Base-by-base conservation (phyloP, 2,888 invertebrate species). In the Agonopterix heracliana region DNA sequence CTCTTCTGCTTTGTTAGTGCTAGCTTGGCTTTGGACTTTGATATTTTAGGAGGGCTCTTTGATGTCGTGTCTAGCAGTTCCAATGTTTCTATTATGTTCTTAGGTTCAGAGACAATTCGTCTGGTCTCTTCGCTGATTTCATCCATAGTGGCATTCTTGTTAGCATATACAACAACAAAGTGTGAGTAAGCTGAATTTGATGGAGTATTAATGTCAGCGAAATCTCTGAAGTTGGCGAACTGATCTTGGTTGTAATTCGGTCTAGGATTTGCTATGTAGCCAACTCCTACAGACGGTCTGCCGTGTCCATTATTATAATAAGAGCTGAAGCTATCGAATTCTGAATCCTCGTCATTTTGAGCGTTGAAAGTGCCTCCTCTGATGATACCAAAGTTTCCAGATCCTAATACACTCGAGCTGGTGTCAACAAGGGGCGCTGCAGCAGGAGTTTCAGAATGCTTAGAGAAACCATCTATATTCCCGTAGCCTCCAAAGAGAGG, bases 181-280 rank as follows among this genome's bases (percentile, higher is more conserved):
- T 96, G 94, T 0, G 96, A 95, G 74, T 94, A 96, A 5, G 95
- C 95, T 1, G 88, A 81, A 67, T 94, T 95, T 0, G 94, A 91
- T 0, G 95, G 95, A 2, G 95, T 92, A 54, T 96, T 96, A 48
- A 96, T 96, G 64, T 96, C 96, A 0, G 96, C 96, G 67, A 96
- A 96, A 72, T 96, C 96, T 64, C 95, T 91, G 83, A 96, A 96
- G 71, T 96, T 95, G 3, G 95, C 95, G 68, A 96, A 96, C 68
- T 96, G 96, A 65, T 96, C 95, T 51, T 93, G 92, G 26, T 94
- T 92, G 59, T 93, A 92, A 46, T 94, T 93, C 3, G 93, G 93
- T 66, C 93, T 91, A 0, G 94, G 93, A 65, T 95, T 95, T 1
- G 91, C 90, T 36, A 91, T 90, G 57, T 91, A 90, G 17, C 88